Evolutionary conservation across 2,797 vertebrate species (phyloP).

Genomic region (Nannoperca australis): DNA sequence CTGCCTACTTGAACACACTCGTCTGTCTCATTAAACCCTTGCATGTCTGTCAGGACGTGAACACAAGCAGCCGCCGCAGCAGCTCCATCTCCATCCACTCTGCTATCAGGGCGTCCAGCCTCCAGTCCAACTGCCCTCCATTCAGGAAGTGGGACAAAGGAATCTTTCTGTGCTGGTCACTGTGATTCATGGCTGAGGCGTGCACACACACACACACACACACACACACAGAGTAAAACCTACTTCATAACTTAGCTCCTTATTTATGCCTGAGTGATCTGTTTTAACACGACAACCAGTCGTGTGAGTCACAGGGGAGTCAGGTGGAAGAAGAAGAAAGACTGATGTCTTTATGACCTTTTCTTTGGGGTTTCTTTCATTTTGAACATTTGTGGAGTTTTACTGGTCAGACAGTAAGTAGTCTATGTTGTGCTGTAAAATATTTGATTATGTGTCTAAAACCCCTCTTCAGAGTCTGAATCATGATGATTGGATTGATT

Average conservation of each 20-base stretch:
- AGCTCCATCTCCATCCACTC: slow-evolving; percentile 24
- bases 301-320: slow-evolving; percentile 65
- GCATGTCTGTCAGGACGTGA: slow-evolving; percentile 29
- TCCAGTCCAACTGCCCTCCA: slow-evolving; percentile 51
- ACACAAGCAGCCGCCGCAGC: slow-evolving; percentile 2
- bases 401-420: not conserved
- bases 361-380: not conserved
- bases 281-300: slow-evolving; percentile 59
- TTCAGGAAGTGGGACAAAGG: slow-evolving; percentile 80
- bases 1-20: slow-evolving; percentile 16
- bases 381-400: not conserved
- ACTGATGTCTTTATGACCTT: not conserved
- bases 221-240: too few relatives aligned
- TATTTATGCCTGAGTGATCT: slow-evolving; percentile 69
- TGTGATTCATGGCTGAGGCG: slow-evolving; percentile 76
- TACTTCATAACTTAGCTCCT: slow-evolving; percentile 60
- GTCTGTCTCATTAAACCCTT: slow-evolving; percentile 30
- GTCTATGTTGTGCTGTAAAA: not conserved
- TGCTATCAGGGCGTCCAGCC: slow-evolving; percentile 64
- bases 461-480: not conserved
- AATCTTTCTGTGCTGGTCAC: slow-evolving; percentile 56
- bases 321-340: slow-evolving; percentile 56
- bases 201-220: slow-evolving; percentile 34
- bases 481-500: not conserved
- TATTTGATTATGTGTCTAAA: not conserved